Percentiles rank a stretch among this genome's conserved stretches.
These are phyloP conservation scores for Eulemur rufifrons DNA, from an alignment of 2,113 vertebrate genomes.

Conservation along the genomic window DNA sequence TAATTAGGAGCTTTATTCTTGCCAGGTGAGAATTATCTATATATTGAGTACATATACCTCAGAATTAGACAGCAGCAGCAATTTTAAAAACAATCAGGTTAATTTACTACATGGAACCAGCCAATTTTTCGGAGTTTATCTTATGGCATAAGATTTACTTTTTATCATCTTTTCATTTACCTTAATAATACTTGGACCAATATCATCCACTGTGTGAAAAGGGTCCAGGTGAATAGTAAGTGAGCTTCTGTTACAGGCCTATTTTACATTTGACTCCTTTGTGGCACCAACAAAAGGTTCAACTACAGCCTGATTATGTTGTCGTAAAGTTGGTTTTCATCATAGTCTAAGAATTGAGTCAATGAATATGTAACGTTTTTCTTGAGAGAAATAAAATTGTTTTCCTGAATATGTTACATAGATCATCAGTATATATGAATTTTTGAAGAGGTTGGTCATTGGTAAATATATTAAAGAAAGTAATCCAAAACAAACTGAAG, in stretches of 20 bases:
- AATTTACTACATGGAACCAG: neutral
- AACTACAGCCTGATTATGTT: neutral
- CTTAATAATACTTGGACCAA: constrained; percentile 5
- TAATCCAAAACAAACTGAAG: constrained; percentile 14
- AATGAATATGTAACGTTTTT: constrained; percentile 12
- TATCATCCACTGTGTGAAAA: neutral
- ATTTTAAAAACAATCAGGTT: constrained; percentile 21
- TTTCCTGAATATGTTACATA: constrained; percentile 10
- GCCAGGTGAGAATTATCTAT: constrained; percentile 9
- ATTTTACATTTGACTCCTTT: constrained; percentile 16
- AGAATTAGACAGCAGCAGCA: neutral
- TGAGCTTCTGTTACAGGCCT: neutral
- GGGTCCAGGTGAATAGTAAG: neutral
- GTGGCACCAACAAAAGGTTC: neutral
- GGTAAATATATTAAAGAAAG: constrained; percentile 27
- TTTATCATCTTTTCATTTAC: constrained; percentile 25
- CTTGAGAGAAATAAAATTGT: constrained; percentile 25
- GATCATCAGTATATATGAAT: neutral
- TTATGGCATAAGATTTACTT: neutral
- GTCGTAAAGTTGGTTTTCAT: neutral
- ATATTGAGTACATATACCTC: neutral
- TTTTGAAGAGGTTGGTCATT: constrained; percentile 36
- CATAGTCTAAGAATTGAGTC: constrained; percentile 8
- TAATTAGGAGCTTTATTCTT: constrained; percentile 17
- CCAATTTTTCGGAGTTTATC: neutral